Evolutionary conservation across 2,113 vertebrate species (phyloP), one percentile per base, ranked within the genome.

Genomic region (Pseudopodoces humilis): DNA sequence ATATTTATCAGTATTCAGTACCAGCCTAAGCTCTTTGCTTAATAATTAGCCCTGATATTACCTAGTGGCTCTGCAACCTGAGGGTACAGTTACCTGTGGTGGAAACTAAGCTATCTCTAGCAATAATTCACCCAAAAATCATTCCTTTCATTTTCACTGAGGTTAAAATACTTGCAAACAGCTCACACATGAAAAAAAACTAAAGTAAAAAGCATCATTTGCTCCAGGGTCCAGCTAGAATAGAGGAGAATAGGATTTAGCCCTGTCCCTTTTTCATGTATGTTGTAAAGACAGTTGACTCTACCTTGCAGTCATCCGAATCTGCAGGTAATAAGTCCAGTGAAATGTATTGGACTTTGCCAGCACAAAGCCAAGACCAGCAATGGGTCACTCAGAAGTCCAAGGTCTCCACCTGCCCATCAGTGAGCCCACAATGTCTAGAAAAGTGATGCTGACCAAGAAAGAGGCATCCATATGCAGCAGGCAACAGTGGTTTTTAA

Each of bases 1-100:
- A 94, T 87, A 92, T 64, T 43, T 60, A 97, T 92, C 67, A 93
- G 43, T 81, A 88, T 83, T 95, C 87, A 41, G 58, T 71, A 89
- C 55, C 56, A 64, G 39, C 62, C 16, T 37, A 75, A 88, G 88
- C 37, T 72, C 39, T 87, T 90, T n/a, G 28, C 75, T 84, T 50
- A 69, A 83, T 87, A 88, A 94, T 90, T 65, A 80, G 68, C 47
- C 65, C 70, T 83, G 9, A 37, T 85, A 86, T 80, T 79, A 90
- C 25, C 24, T 72, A 44, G 24, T 55, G 52, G 37, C 37, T 93
- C 80, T 95, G 83, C 90, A 93, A 90, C 86, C 85, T 80, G 68
- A 94, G 88, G 71, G 84, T 94, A 41, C 31, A 79, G 90, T 43
- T 81, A 88, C 70, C 71, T 82, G 53, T 53, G 68, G 8, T 56